Evolutionary conservation across 2,113 vertebrate genomes (phyloP).

Genomic region (Centrocercus urophasianus): DNA sequence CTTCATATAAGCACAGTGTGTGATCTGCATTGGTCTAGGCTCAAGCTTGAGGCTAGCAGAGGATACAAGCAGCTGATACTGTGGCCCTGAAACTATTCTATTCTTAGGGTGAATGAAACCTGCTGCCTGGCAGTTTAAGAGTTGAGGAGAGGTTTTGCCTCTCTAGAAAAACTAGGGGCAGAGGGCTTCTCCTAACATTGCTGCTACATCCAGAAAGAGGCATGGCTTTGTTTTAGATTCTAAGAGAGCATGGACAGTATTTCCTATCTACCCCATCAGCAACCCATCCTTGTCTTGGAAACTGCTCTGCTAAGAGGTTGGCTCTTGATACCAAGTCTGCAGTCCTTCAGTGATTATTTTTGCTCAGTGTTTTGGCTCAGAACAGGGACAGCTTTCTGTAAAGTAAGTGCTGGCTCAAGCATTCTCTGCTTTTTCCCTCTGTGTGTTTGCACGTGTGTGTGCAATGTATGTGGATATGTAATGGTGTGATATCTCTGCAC

Average conservation of each 20-base stretch:
- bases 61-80: background rate
- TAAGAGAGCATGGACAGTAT: background rate
- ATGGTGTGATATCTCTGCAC: background rate
- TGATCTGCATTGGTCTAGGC: background rate
- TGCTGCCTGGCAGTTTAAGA: background rate
- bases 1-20: background rate
- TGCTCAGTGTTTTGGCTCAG: background rate
- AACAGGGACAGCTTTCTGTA: slow-evolving; percentile 7
- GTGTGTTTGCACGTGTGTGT: background rate
- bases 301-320: background rate
- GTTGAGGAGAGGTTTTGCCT: background rate
- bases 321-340: background rate
- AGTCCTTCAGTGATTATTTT: slow-evolving; percentile 10
- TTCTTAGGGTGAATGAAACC: background rate
- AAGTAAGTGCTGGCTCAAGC: slow-evolving; percentile 18
- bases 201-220: background rate
- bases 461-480: background rate
- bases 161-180: background rate
- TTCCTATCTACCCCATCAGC: background rate
- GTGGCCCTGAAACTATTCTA: background rate
- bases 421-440: slow-evolving; percentile 13
- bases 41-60: background rate
- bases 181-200: background rate
- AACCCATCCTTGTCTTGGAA: background rate
- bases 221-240: background rate